A percentile compares a stretch with the other conserved stretches of the same genome.
Conservation (phyloP, 2,113 vertebrate genomes). For the Paratilapia polleni region DNA sequence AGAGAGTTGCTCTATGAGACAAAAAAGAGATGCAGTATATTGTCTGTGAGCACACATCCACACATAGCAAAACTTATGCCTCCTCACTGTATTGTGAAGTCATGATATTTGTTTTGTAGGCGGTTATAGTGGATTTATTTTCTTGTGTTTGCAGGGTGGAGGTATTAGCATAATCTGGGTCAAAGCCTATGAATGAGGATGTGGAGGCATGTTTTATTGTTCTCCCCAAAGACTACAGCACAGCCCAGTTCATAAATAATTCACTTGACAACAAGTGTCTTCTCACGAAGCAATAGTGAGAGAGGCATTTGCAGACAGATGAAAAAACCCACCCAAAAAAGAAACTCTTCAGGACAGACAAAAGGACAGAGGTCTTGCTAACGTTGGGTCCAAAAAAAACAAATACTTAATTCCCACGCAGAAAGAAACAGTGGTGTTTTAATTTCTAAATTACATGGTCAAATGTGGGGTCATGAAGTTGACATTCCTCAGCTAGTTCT, state of each 20-base stretch:
- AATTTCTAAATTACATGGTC: neutral
- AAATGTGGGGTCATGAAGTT: neutral
- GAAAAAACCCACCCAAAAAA: neutral
- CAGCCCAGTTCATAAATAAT: slow-evolving; percentile 74
- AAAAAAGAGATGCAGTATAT: slow-evolving; percentile 4
- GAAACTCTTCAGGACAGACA: neutral
- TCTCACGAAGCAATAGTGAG: slow-evolving; percentile 25
- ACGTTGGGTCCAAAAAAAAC: neutral
- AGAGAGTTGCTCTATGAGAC: neutral
- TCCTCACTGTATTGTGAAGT: slow-evolving; percentile 14
- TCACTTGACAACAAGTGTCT: slow-evolving; percentile 67
- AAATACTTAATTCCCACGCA: neutral
- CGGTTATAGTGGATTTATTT: slow-evolving; percentile 55
- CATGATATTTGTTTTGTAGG: slow-evolving; percentile 49
- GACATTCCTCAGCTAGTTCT: neutral
- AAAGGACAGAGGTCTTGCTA: neutral
- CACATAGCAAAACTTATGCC: neutral
- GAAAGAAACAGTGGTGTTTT: neutral
- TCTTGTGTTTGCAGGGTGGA: slow-evolving; percentile 57
- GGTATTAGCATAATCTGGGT: slow-evolving; percentile 71
- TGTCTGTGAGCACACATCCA: neutral
- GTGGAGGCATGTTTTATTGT: slow-evolving; percentile 70
- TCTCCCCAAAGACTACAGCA: slow-evolving; percentile 62
- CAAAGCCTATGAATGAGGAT: slow-evolving; percentile 69
- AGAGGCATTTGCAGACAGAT: slow-evolving; percentile 5